Percentiles rank a stretch among this genome's conserved stretches.
Evolutionary conservation across 2,797 vertebrate species (phyloP).

Genomic region (Enteromius treurensis): DNA sequence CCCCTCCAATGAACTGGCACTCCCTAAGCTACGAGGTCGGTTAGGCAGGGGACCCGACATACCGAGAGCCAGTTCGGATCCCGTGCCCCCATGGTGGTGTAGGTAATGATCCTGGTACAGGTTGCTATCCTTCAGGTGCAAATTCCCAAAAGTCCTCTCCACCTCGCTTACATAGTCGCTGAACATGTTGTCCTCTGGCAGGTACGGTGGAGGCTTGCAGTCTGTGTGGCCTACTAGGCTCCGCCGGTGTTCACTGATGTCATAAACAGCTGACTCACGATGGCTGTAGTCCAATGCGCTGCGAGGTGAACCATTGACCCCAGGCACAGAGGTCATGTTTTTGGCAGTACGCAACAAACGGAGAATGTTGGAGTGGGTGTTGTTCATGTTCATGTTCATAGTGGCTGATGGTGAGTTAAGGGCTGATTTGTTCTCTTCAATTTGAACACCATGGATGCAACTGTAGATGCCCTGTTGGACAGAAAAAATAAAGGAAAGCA

Average conservation of each 20-base stretch:
- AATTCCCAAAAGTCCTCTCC: conserved; percentile 98
- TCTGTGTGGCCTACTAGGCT: conserved; percentile 89
- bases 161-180: conserved; percentile 98
- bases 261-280: conserved; percentile 90
- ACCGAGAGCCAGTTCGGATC: conserved; percentile 76
- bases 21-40: conserved; percentile 95
- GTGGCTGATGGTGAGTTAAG: conserved; percentile 95
- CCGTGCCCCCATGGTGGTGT: conserved; percentile 88
- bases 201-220: conserved; percentile 79
- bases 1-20: conserved; percentile 94
- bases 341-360: conserved; percentile 97
- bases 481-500: conserved; percentile 25
- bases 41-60: conserved; percentile 82
- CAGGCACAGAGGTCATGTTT: conserved; percentile 94
- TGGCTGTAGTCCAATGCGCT: conserved; percentile 95
- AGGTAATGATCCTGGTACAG: conserved; percentile 98
- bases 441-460: conserved; percentile 98
- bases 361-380: conserved; percentile 98
- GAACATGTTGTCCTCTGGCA: conserved; percentile 97
- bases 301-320: conserved; percentile 88
- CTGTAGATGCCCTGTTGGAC: conserved; percentile 95
- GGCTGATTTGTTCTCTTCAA: conserved; percentile 94
- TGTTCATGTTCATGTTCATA: conserved; percentile 99
- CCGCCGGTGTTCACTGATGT: conserved; percentile 95
- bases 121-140: conserved; percentile 97